A percentile compares a stretch with the other conserved stretches of the same genome.
phyloP scores from a whole-genome alignment of 53 echinoderm and acorn worm genomes.

The Actinopyga echinites region DNA sequence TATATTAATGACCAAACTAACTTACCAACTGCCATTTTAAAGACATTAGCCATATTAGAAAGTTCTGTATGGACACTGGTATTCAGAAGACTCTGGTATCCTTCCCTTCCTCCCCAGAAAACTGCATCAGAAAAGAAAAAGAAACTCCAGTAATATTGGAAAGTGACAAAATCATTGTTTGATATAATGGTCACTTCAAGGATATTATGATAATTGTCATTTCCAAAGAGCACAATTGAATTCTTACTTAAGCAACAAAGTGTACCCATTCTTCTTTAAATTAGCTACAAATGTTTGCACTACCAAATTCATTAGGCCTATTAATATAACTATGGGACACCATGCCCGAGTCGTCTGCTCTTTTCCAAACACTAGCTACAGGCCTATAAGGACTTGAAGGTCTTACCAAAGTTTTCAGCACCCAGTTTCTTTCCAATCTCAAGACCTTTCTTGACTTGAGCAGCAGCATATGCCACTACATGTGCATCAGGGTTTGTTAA shows the following conservation, averaged over 20 bases:
- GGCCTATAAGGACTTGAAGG: not conserved
- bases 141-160: not conserved
- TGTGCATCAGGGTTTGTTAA: slow-evolving; percentile 92
- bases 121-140: slow-evolving; percentile 48
- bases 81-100: slow-evolving; percentile 90
- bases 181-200: no score
- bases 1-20: not conserved
- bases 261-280: no score
- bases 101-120: slow-evolving; percentile 99
- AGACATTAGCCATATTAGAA: slow-evolving; percentile 82
- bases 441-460: slow-evolving; percentile 94
- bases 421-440: slow-evolving; percentile 90
- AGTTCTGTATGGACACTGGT: slow-evolving; percentile 84
- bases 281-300: not conserved
- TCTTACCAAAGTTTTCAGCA: slow-evolving; percentile 93
- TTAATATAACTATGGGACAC: not conserved
- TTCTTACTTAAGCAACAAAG: no score
- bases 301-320: not conserved
- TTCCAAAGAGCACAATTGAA: no score
- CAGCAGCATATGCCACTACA: slow-evolving; percentile 92
- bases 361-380: not conserved
- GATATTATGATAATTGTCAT: no score
- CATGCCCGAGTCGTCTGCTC: not conserved
- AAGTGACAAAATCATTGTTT: not conserved
- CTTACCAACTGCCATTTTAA: slow-evolving; percentile 96